Evolutionary conservation across 1,140 invertebrate species (phyloP).

Genomic region (Metopolophium dirhodum): DNA sequence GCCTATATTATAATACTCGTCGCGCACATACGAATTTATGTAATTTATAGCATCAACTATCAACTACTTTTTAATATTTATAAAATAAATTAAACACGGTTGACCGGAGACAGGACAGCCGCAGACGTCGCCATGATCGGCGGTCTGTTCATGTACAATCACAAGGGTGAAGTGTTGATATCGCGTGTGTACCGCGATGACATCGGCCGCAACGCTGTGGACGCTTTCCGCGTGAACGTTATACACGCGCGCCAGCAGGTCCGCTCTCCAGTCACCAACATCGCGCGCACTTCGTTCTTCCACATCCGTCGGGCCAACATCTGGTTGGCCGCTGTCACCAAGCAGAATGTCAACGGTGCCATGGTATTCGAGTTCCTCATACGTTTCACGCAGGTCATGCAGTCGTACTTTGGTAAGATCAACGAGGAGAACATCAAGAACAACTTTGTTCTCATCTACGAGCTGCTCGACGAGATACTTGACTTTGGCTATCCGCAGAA

Average conservation of each 20-base stretch:
- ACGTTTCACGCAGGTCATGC: constrained; percentile 87
- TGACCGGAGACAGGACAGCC: neutral
- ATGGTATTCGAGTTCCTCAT: constrained; percentile 99
- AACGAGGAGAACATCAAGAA: constrained; percentile 99
- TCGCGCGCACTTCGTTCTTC: constrained; percentile 99
- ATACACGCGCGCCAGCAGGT: constrained; percentile 99
- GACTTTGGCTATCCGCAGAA: constrained; percentile 99
- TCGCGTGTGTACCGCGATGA: constrained; percentile 99
- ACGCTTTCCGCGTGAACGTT: constrained; percentile 98
- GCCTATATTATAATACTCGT: neutral
- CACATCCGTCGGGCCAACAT: constrained; percentile 98
- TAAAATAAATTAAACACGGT: neutral
- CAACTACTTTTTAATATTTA: neutral
- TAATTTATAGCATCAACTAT: neutral
- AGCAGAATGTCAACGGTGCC: constrained; percentile 99
- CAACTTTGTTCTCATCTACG: constrained; percentile 99
- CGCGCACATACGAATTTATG: neutral
- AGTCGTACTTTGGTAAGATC: constrained; percentile 99
- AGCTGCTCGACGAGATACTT: constrained; percentile 97
- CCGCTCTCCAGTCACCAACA: constrained; percentile 97
- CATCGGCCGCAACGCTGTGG: constrained; percentile 98
- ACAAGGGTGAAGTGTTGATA: constrained; percentile 99
- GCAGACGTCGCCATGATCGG: constrained; percentile 87
- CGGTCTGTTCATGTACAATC: constrained; percentile 99
- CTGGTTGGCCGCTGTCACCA: constrained; percentile 98